phyloP scores from a whole-genome alignment of 2,797 vertebrate genomes.

The Pangasius macronema region DNA sequence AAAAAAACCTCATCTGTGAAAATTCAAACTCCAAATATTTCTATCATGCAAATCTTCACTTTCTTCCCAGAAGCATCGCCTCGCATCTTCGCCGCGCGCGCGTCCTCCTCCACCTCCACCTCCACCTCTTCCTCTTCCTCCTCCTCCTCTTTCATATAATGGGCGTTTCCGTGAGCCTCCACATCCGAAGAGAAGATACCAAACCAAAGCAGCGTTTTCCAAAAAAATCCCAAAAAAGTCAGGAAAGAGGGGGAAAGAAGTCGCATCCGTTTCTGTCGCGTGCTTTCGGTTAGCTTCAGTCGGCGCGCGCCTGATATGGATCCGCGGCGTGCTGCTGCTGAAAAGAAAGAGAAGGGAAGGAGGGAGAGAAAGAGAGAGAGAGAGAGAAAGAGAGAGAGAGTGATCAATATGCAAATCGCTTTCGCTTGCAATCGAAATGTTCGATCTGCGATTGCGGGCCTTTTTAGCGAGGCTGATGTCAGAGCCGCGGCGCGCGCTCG shows the following conservation, averaged over 20 bases:
- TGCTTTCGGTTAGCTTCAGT: background rate
- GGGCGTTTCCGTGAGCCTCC: slow-evolving; percentile 26
- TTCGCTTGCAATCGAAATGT: slow-evolving; percentile 99
- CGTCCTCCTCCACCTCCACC: background rate
- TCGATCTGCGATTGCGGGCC: slow-evolving; percentile 88
- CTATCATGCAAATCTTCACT: background rate
- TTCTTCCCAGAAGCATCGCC: background rate
- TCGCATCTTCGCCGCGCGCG: background rate
- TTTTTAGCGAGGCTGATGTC: slow-evolving; percentile 82
- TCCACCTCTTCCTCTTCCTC: background rate
- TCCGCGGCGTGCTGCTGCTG: slow-evolving; percentile 72
- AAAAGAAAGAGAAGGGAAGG: slow-evolving; percentile 24
- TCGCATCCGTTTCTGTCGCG: slow-evolving; percentile 8
- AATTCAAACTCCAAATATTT: background rate
- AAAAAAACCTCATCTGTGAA: background rate
- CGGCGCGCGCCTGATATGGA: slow-evolving; percentile 10
- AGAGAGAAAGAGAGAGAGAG: slow-evolving; percentile 17
- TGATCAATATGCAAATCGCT: slow-evolving; percentile 99
- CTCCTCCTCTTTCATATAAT: slow-evolving; percentile 10
- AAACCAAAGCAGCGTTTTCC: background rate
- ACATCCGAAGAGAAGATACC: background rate
- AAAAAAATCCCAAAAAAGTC: background rate
- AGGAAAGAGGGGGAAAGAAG: background rate
- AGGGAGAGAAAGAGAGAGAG: slow-evolving; percentile 15
- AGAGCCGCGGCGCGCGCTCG: slow-evolving; percentile 83